Conservation (phyloP, 2,113 vertebrate genomes). For the Myiagra hebetior region DNA sequence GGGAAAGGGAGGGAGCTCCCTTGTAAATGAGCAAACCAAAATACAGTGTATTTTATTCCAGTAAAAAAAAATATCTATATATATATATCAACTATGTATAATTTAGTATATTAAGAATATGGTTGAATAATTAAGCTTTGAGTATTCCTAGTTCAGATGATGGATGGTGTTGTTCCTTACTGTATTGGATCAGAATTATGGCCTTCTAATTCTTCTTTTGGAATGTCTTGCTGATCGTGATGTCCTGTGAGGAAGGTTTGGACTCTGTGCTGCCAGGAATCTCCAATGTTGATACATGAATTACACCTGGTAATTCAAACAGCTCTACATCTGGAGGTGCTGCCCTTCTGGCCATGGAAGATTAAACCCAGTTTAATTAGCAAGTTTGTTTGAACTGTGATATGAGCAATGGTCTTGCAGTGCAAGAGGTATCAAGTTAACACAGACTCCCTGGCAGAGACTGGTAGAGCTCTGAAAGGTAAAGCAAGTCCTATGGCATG, state of each 20-base stretch:
- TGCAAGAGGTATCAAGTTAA: constrained; percentile 7
- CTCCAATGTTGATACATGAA: not conserved
- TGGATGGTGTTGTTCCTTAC: constrained; percentile 49
- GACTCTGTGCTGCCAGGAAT: constrained; percentile 13
- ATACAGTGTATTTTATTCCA: constrained; percentile 65
- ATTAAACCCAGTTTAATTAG: not conserved
- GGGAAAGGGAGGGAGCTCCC: constrained; percentile 21
- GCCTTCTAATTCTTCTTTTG: constrained; percentile 50
- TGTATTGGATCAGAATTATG: constrained; percentile 22
- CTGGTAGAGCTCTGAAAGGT: not conserved
- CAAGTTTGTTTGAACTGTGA: not conserved
- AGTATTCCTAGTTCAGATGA: constrained; percentile 42
- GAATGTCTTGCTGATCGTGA: not conserved
- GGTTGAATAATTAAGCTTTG: constrained; percentile 39
- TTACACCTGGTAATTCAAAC: not conserved
- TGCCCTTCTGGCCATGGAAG: not conserved
- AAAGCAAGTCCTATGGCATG: not conserved
- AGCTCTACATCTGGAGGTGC: not conserved
- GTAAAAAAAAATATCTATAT: not conserved
- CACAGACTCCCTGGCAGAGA: not conserved
- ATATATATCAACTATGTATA: constrained; percentile 5
- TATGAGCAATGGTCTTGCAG: constrained; percentile 11
- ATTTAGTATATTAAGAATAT: constrained; percentile 44
- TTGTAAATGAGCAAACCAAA: constrained; percentile 52
- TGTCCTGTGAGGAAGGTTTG: constrained; percentile 20